phyloP scores from a whole-genome alignment of 2,113 vertebrate genomes.

The Casuarius casuarius region DNA sequence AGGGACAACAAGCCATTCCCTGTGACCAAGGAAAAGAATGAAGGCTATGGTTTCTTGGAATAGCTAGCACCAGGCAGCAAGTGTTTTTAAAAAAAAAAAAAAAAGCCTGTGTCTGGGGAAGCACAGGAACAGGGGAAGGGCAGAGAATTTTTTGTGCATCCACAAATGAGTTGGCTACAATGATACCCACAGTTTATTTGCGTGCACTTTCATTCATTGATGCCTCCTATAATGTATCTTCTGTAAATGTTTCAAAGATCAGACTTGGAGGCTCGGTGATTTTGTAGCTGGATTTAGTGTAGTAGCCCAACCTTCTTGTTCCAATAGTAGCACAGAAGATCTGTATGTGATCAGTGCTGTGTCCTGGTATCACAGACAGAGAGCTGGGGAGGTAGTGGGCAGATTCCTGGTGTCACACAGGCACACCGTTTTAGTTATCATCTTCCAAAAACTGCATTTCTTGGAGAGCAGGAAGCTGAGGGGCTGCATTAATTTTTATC shows the following conservation, averaged over 20 bases:
- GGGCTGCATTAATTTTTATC: not conserved
- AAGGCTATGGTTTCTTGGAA: not conserved
- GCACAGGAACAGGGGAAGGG: not conserved
- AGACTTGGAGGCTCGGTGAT: not conserved
- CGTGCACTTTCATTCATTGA: not conserved
- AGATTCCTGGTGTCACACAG: not conserved
- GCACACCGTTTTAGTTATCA: not conserved
- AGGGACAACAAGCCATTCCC: accelerated
- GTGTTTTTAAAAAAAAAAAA: not conserved
- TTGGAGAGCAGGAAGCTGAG: not conserved
- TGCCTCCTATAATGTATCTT: not conserved
- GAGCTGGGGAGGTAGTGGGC: not conserved
- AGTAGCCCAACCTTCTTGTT: not conserved
- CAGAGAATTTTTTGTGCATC: slow-evolving; percentile 17
- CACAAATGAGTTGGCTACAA: not conserved
- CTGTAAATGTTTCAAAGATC: not conserved
- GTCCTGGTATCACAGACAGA: not conserved
- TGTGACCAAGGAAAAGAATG: not conserved
- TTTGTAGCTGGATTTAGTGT: not conserved
- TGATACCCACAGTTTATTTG: not conserved
- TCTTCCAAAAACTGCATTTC: not conserved
- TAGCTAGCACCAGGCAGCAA: not conserved
- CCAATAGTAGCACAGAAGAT: not conserved
- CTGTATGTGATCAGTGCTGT: not conserved
- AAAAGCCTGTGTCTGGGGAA: slow-evolving; percentile 4